Percentiles rank a stretch among this genome's conserved stretches.
Evolutionary conservation across 30 jellyfish, hydroid and myxozoan genomes (phyloP).

Genomic region (Clytia hemisphaerica): DNA sequence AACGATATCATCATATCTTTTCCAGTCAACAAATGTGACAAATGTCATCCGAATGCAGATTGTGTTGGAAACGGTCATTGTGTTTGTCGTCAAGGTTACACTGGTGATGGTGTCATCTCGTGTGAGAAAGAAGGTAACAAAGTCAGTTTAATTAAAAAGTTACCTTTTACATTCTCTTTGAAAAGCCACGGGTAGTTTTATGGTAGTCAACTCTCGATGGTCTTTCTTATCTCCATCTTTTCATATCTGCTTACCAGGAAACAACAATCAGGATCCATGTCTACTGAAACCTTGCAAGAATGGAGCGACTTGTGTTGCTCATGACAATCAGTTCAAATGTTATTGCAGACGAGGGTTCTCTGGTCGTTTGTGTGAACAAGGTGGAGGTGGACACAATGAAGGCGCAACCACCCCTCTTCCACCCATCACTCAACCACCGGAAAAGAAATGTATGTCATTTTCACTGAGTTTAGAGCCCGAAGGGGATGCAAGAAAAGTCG

Average conservation of each 20-base stretch:
- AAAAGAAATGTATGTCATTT: slow-evolving; percentile 6
- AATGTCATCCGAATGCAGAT: slow-evolving; percentile 49
- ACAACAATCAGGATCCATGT: slow-evolving; percentile 32
- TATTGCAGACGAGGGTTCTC: slow-evolving; percentile 26
- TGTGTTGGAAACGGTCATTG: slow-evolving; percentile 68
- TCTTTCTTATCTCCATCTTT: background rate
- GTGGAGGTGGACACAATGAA: slow-evolving; percentile 40
- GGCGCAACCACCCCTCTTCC: slow-evolving; percentile 40
- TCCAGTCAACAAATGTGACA: slow-evolving; percentile 66
- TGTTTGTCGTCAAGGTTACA: slow-evolving; percentile 52
- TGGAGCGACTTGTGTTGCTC: slow-evolving; percentile 54
- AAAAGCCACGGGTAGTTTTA: background rate
- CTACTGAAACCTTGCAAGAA: slow-evolving; percentile 54
- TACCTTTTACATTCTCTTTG: too few relatives aligned
- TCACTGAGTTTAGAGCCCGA: too few relatives aligned
- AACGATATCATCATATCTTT: background rate
- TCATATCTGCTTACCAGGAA: background rate
- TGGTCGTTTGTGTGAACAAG: slow-evolving; percentile 39
- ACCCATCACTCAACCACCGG: slow-evolving; percentile 22
- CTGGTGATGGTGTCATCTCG: slow-evolving; percentile 61
- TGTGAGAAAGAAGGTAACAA: background rate
- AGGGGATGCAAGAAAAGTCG: too few relatives aligned
- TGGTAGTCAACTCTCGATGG: background rate
- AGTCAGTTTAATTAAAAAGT: too few relatives aligned
- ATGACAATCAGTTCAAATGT: slow-evolving; percentile 37